Base-by-base conservation (phyloP, 2,888 invertebrate species). In the Habrosyne pyritoides region DNA sequence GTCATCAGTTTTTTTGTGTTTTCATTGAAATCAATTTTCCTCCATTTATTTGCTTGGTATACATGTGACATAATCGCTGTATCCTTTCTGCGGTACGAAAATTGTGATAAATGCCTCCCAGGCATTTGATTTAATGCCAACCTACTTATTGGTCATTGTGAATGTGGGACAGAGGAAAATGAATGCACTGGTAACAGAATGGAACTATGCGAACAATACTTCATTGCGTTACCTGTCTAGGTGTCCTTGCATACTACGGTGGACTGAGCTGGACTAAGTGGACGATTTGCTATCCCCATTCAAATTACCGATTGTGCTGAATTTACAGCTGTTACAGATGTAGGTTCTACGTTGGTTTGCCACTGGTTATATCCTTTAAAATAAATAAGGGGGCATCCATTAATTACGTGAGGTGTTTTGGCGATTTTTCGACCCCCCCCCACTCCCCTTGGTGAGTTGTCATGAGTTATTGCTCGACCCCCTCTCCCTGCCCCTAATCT, bases 61-160 rank as follows among this genome's bases (percentile, higher is more conserved):
- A 14, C 48, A 26, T 26, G 24, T 69, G 53, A 49, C 49, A 53
- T 63, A 64, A 63, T 59, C 58, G 61, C 46, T 42, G 50, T 58
- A 53, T 56, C 72, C 72, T 81, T 81, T 79, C 74, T 77, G 63
- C 54, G 57, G 61, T 59, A 66, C 69, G 65, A 64, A 71, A 79
- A 76, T 80, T 70, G 61, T 67, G 65, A 64, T 67, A 65, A 66
- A 67, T 59, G 64, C 60, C 54, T 60, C 62, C 54, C 61, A 61
- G 60, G 60, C 60, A 55, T 68, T 71, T 64, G 64, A 67, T 68
- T 71, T 73, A 69, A 66, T 71, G 60, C 60, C 52, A 59, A 59
- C 63, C 63, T 58, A 50, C 50, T 50, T 71, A 69, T 74, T 69
- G 71, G 66, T 69, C 69, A 67, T 71, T 73, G 67, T 71, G 64